Percentiles rank a stretch among this genome's conserved stretches.
phyloP scores from a whole-genome alignment of 2,797 vertebrate species.

The Nyctalus aviator region DNA sequence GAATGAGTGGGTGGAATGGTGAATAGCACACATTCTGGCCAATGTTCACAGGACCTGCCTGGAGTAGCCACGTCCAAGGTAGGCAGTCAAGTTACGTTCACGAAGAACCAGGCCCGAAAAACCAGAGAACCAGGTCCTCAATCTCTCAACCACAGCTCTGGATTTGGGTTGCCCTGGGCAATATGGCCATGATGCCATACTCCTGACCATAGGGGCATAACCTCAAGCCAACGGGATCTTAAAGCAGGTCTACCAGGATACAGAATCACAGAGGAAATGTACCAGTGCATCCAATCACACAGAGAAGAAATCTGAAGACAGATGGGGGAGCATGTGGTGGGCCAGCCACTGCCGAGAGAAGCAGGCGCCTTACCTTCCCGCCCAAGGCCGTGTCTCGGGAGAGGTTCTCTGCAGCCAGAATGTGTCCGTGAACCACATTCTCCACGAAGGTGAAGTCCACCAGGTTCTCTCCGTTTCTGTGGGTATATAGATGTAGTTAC shows the following conservation, averaged over 20 bases:
- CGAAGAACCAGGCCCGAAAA: neutral
- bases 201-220: neutral
- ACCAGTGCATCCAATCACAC: neutral
- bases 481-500: slow-evolving; percentile 7
- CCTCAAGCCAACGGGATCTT: neutral
- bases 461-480: slow-evolving; percentile 95
- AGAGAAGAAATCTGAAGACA: neutral
- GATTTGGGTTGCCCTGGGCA: neutral
- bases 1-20: neutral
- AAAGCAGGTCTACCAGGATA: neutral
- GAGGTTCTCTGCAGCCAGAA: slow-evolving; percentile 94
- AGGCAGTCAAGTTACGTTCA: neutral
- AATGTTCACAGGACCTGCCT: neutral
- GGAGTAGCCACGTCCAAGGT: neutral
- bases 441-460: slow-evolving; percentile 99
- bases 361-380: slow-evolving; percentile 91
- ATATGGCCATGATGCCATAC: neutral
- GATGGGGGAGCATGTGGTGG: neutral
- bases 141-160: neutral
- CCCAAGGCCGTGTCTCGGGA: slow-evolving; percentile 90
- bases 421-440: slow-evolving; percentile 97
- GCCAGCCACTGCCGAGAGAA: neutral
- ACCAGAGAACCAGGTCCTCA: neutral
- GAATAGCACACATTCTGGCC: neutral
- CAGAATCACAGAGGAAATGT: neutral